These are phyloP conservation scores for Atrina japonica DNA, from an alignment of 2,888 invertebrate genomes.

Conservation along the genomic window DNA sequence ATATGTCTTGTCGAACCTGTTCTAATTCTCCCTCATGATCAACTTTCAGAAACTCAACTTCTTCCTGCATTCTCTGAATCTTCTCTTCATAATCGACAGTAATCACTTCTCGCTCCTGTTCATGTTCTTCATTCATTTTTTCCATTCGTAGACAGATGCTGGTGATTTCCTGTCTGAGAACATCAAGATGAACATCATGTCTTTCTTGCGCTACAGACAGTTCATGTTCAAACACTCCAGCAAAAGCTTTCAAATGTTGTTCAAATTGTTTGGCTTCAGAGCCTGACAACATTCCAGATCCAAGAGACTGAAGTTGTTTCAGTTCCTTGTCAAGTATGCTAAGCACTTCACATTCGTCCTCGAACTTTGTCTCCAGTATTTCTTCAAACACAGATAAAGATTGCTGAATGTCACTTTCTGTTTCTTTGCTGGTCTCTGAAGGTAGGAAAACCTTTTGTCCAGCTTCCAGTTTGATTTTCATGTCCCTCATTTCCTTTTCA, in stretches of 20 bases:
- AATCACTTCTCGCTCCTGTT: conserved; percentile 63
- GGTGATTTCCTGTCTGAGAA: conserved; percentile 66
- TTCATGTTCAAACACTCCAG: conserved; percentile 68
- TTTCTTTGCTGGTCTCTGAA: conserved; percentile 64
- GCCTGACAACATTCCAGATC: conserved; percentile 44
- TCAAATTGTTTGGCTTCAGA: conserved; percentile 58
- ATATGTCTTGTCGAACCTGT: conserved; percentile 78
- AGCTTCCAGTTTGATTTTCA: conserved; percentile 63
- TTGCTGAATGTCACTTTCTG: conserved; percentile 66
- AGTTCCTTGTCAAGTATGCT: conserved; percentile 67
- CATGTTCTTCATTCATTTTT: conserved; percentile 65
- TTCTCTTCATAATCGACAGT: conserved; percentile 66
- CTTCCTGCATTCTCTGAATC: conserved; percentile 61
- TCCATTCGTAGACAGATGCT: conserved; percentile 63
- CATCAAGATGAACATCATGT: conserved; percentile 71
- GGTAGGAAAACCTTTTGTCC: conserved; percentile 59
- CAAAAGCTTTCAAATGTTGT: conserved; percentile 64
- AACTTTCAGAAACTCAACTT: conserved; percentile 75
- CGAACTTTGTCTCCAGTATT: conserved; percentile 71
- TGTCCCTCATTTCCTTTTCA: conserved; percentile 64
- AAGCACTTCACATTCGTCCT: conserved; percentile 72
- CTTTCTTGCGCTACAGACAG: conserved; percentile 65
- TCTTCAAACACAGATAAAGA: conserved; percentile 69
- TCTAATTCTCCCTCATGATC: conserved; percentile 80
- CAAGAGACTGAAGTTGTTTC: conserved; percentile 54